phyloP scores from a whole-genome alignment of 1,140 invertebrate species.

The Drosophila pectinifera region DNA sequence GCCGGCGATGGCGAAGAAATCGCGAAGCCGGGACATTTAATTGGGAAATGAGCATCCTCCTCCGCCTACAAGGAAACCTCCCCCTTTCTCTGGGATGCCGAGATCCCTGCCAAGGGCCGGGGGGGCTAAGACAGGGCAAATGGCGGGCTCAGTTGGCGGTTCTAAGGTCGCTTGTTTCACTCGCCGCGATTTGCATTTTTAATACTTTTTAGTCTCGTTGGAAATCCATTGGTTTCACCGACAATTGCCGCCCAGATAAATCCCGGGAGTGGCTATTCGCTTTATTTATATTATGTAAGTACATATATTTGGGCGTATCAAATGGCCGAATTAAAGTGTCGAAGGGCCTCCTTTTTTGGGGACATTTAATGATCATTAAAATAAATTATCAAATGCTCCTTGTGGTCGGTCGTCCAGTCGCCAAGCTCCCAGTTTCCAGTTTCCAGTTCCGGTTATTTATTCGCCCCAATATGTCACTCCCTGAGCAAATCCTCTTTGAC shows the following conservation, averaged over 20 bases:
- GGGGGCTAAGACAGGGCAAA: constrained; percentile 12
- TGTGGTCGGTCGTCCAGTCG: constrained; percentile 6
- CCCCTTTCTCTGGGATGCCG: constrained; percentile 5
- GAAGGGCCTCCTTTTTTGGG: constrained; percentile 1
- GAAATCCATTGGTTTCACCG: constrained; percentile 58
- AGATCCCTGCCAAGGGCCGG: neutral
- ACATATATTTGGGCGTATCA: constrained; percentile 37
- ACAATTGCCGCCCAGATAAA: constrained; percentile 43
- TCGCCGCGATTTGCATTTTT: constrained; percentile 70
- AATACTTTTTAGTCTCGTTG: constrained; percentile 47
- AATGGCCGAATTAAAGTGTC: constrained; percentile 38
- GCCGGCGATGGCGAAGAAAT: constrained; percentile 49
- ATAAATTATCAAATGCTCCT: constrained; percentile 22
- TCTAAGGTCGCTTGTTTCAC: constrained; percentile 56
- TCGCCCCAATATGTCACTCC: constrained; percentile 63
- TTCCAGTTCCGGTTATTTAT: constrained; percentile 63
- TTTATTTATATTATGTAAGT: constrained; percentile 45
- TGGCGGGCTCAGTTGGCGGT: constrained; percentile 43
- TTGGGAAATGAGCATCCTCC: constrained; percentile 62
- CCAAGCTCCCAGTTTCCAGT: constrained; percentile 26
- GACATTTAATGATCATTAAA: constrained; percentile 16
- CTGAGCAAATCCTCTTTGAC: constrained; percentile 41
- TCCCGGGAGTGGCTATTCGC: constrained; percentile 27
- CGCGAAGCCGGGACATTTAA: constrained; percentile 66
- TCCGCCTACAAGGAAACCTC: constrained; percentile 10